Percentiles rank a stretch among this genome's conserved stretches.
These are phyloP conservation scores for Myripristis murdjan DNA, from an alignment of 2,797 vertebrate species.

Conservation along the genomic window DNA sequence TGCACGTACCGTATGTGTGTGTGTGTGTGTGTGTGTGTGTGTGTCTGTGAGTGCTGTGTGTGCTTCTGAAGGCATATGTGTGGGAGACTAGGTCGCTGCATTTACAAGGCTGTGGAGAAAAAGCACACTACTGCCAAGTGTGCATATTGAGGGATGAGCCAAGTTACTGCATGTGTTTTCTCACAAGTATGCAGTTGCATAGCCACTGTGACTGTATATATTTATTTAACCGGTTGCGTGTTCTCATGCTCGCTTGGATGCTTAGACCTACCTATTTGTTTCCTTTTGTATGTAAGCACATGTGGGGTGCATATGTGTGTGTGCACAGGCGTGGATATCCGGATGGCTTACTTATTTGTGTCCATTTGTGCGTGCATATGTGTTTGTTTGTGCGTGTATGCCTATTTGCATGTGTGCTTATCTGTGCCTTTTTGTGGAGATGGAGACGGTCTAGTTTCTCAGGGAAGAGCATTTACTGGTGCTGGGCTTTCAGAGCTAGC, in stretches of 20 bases:
- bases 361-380: conserved; percentile 27
- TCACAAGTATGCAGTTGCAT: conserved; percentile 66
- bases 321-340: conserved; percentile 27
- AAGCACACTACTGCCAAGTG: conserved; percentile 49
- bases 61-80: conserved; percentile 30
- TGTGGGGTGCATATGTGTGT: conserved; percentile 3
- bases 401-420: conserved; percentile 9
- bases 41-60: conserved; percentile 13
- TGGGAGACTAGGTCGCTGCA: conserved; percentile 41
- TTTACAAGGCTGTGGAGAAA: conserved; percentile 48
- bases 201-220: conserved; percentile 36
- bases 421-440: conserved; percentile 24
- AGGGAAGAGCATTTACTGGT: conserved; percentile 6
- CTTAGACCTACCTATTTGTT: conserved; percentile 38
- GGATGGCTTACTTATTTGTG: conserved; percentile 31
- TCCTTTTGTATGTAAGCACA: conserved; percentile 34
- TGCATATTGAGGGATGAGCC: conserved; percentile 60
- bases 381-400: conserved; percentile 10
- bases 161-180: conserved; percentile 64
- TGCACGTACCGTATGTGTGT: background rate
- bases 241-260: conserved; percentile 47
- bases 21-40: conserved; percentile 13
- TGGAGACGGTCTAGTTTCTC: conserved; percentile 36
- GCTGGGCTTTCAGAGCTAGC: conserved; percentile 31
- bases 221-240: conserved; percentile 40